phyloP scores from a whole-genome alignment of 1,140 invertebrate genomes.

The Monomorium pharaonis region DNA sequence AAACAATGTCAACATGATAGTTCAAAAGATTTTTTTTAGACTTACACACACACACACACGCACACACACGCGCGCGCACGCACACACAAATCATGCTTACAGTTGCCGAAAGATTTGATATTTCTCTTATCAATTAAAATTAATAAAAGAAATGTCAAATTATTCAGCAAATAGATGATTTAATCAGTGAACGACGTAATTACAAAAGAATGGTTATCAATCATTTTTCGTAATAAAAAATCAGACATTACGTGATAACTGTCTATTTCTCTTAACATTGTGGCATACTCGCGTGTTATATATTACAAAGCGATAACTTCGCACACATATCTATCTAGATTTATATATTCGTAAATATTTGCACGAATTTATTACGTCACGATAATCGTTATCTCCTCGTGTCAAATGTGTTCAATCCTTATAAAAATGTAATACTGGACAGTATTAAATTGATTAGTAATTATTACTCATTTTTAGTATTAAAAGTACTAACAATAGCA shows the following conservation, averaged over 20 bases:
- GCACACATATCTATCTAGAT: neutral
- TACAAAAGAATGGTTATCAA: slow-evolving; percentile 35
- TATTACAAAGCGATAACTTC: neutral
- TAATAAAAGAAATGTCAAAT: neutral
- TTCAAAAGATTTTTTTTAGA: no score
- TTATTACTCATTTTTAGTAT: no score
- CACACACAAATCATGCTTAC: no score
- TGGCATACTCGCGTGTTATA: neutral
- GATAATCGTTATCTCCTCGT: neutral
- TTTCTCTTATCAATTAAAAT: neutral
- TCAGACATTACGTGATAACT: neutral
- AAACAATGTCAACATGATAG: no score
- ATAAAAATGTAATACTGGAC: no score
- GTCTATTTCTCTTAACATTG: neutral
- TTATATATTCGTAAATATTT: neutral
- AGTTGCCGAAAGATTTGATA: neutral
- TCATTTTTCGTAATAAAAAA: slow-evolving; percentile 12
- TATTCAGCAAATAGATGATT: neutral
- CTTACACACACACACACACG: no score
- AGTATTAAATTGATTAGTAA: no score
- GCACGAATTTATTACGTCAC: slow-evolving; percentile 20
- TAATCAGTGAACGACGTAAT: neutral
- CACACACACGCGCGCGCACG: no score
- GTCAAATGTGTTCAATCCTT: neutral
- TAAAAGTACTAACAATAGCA: no score